Conservation (phyloP, 2,888 invertebrate genomes). For the Atrina japonica region DNA sequence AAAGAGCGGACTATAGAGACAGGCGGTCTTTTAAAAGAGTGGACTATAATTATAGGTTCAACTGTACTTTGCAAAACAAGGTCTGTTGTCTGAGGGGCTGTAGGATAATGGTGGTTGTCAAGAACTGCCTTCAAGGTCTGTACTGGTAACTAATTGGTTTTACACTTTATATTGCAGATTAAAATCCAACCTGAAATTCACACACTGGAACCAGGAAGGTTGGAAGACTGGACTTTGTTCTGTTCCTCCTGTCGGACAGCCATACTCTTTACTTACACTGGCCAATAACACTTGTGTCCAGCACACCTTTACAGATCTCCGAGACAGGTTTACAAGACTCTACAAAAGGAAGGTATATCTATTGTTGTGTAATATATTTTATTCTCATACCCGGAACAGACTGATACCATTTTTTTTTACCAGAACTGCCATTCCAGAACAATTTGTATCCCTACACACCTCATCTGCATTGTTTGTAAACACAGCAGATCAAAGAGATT, state of each 20-base stretch:
- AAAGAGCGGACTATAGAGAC: no score
- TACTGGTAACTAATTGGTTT: no score
- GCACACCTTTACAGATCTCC: slow-evolving; percentile 76
- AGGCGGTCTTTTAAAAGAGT: no score
- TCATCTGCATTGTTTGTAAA: no score
- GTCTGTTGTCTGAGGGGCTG: no score
- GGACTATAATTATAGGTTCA: no score
- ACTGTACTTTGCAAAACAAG: neutral
- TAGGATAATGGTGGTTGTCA: no score
- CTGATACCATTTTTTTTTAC: no score
- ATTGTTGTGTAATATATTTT: neutral
- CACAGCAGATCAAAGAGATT: no score
- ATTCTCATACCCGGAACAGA: neutral
- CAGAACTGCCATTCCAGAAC: no score
- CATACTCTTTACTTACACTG: slow-evolving; percentile 79
- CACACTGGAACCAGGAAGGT: slow-evolving; percentile 81
- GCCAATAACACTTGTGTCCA: slow-evolving; percentile 81
- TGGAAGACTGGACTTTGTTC: slow-evolving; percentile 82
- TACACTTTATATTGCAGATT: slow-evolving; percentile 73
- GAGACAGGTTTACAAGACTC: slow-evolving; percentile 78
- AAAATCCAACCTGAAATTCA: slow-evolving; percentile 77
- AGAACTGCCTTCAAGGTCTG: no score
- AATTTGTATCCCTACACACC: no score
- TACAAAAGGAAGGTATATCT: slow-evolving; percentile 79
- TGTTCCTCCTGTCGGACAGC: slow-evolving; percentile 79